phyloP scores from a whole-genome alignment of 92 coral and sea anemone species.

The Zoanthus gigantus region DNA sequence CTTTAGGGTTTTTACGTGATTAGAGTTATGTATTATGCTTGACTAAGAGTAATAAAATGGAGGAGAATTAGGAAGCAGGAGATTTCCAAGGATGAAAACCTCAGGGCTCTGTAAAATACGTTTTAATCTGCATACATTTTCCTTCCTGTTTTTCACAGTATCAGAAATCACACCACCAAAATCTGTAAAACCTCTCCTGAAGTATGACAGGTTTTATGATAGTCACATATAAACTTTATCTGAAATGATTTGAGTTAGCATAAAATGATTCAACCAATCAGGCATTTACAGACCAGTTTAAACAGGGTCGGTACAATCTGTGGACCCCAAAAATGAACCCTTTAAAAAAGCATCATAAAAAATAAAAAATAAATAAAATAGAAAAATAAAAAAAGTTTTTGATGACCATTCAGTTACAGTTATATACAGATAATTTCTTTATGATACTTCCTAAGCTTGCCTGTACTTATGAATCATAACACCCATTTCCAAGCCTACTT shows the following conservation, averaged over 20 bases:
- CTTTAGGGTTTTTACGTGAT: constrained; percentile 7
- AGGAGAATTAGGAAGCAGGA: not conserved
- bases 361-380: no score
- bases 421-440: no score
- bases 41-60: not conserved
- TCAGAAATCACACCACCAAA: not conserved
- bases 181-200: not conserved
- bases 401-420: no score
- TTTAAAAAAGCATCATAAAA: no score
- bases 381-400: no score
- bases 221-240: not conserved
- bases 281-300: not conserved
- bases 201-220: not conserved
- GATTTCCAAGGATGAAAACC: not conserved
- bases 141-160: no score
- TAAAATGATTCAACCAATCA: not conserved
- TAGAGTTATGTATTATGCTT: constrained; percentile 16
- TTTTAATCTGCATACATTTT: not conserved
- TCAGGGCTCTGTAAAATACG: constrained; percentile 7
- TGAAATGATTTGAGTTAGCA: not conserved
- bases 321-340: no score
- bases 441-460: no score
- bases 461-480: no score
- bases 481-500: no score
- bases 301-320: not conserved